Evolutionary conservation across 2,888 invertebrate genomes (phyloP).

Genomic region (Mechanitis mazaeus): DNA sequence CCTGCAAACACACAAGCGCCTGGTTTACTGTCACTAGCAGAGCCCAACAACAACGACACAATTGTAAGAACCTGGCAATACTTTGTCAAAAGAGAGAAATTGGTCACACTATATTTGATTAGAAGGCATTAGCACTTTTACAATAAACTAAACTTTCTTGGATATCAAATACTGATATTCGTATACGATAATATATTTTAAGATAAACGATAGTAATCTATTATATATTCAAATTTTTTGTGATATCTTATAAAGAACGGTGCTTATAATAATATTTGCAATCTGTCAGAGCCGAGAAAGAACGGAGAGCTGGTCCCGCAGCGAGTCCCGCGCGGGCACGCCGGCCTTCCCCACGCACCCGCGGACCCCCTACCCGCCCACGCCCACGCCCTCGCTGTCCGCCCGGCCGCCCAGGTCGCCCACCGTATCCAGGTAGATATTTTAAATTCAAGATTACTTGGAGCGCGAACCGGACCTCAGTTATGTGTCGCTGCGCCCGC

Average conservation of each 20-base stretch:
- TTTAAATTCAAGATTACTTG: too few relatives aligned
- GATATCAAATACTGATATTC: too few relatives aligned
- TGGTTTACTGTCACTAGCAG: conserved; percentile 68
- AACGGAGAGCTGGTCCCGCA: conserved; percentile 81
- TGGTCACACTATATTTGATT: too few relatives aligned
- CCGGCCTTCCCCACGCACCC: conserved; percentile 96
- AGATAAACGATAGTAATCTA: too few relatives aligned
- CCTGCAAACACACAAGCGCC: conserved; percentile 58
- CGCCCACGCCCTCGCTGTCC: conserved; percentile 80
- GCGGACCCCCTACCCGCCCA: conserved; percentile 90
- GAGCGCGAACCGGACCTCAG: too few relatives aligned
- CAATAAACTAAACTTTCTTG: too few relatives aligned
- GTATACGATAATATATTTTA: too few relatives aligned
- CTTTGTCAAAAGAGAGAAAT: too few relatives aligned
- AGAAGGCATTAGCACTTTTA: too few relatives aligned
- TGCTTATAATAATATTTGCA: not conserved
- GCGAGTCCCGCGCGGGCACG: conserved; percentile 86
- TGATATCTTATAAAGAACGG: not conserved
- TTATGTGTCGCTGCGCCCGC: too few relatives aligned
- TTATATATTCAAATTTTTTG: too few relatives aligned
- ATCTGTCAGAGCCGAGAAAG: conserved; percentile 72
- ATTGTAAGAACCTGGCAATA: conserved; percentile 41
- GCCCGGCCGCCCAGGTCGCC: conserved; percentile 90
- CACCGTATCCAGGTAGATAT: conserved; percentile 61
- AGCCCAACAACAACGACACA: conserved; percentile 53